phyloP scores from a whole-genome alignment of 2,888 invertebrate genomes.

The Ceriagrion tenellum region DNA sequence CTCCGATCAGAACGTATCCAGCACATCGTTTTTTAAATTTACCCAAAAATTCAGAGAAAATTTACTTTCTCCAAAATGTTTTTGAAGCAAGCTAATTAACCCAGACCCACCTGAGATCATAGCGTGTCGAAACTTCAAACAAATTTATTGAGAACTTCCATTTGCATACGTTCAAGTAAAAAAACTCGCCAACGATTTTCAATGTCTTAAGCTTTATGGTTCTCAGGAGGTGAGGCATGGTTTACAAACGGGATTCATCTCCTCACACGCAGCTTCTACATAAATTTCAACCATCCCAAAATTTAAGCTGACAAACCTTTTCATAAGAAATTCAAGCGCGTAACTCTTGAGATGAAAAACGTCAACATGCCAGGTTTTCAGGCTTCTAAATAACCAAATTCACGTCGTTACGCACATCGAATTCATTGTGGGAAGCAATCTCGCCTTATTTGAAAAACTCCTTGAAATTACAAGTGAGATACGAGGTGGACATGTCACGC shows the following conservation, averaged over 20 bases:
- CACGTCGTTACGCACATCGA: background rate
- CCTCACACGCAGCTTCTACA: background rate
- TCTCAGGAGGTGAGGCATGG: background rate
- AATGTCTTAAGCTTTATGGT: background rate
- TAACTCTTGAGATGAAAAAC: background rate
- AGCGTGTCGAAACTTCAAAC: background rate
- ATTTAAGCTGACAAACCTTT: background rate
- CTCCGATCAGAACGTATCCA: background rate
- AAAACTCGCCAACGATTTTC: background rate
- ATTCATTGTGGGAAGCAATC: background rate
- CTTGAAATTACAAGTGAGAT: background rate
- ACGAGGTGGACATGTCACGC: slow-evolving; percentile 53
- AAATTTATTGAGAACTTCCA: background rate
- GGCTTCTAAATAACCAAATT: background rate
- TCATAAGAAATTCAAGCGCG: background rate
- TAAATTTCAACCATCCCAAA: background rate
- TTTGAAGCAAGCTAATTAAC: too few relatives aligned
- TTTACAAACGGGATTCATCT: background rate
- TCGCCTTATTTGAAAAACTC: background rate
- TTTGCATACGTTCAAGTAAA: background rate
- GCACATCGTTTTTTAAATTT: background rate
- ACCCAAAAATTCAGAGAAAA: background rate
- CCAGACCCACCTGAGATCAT: too few relatives aligned
- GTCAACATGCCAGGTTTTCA: background rate
- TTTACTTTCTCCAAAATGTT: background rate